Evolutionary conservation across 1,140 invertebrate genomes (phyloP).

Genomic region (Orchestia grillus): DNA sequence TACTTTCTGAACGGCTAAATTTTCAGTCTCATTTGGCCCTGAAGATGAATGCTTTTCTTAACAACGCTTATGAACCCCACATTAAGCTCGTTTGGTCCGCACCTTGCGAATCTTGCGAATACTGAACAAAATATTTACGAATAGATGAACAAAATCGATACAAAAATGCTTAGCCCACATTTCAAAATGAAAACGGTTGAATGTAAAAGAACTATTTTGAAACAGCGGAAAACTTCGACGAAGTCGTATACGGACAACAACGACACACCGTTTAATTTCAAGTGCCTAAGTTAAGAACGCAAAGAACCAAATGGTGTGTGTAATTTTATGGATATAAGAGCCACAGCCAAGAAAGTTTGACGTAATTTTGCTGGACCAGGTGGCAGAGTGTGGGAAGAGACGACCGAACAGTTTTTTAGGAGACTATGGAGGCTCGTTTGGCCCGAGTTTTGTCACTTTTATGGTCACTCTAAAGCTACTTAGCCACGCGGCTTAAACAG

Average conservation of each 20-base stretch:
- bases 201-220: neutral
- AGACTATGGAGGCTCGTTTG: neutral
- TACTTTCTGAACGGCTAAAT: neutral
- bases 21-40: neutral
- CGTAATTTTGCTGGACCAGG: neutral
- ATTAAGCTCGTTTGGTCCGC: neutral
- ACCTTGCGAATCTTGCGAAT: neutral
- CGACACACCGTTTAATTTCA: neutral
- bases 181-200: neutral
- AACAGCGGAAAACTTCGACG: neutral
- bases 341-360: neutral
- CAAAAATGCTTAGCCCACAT: neutral
- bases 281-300: neutral
- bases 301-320: neutral
- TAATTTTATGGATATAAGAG: neutral
- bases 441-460: neutral
- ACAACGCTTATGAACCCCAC: neutral
- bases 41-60: neutral
- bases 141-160: neutral
- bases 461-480: neutral
- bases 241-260: neutral
- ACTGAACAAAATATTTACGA: neutral
- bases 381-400: neutral
- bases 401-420: neutral
- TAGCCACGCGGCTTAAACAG: neutral